Conservation (phyloP, 1,140 invertebrate species). For the Hyles vespertilio region DNA sequence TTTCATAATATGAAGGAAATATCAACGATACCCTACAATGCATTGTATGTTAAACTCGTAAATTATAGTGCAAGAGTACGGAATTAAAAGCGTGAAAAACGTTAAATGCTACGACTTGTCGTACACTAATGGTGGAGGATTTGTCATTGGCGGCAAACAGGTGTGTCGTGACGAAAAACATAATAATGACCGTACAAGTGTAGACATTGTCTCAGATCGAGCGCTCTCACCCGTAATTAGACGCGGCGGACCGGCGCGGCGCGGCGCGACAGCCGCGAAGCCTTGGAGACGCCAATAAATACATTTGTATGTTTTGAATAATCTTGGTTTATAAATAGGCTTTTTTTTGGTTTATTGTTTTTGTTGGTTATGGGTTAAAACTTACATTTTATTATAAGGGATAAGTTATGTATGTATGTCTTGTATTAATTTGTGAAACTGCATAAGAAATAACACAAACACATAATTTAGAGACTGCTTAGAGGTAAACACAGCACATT, state of each 20-base stretch:
- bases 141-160: conserved; percentile 49
- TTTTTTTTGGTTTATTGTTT: too few relatives aligned
- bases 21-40: neutral
- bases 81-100: conserved; percentile 30
- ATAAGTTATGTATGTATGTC: too few relatives aligned
- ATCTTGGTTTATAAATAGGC: neutral
- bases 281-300: neutral
- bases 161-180: conserved; percentile 55
- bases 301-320: neutral
- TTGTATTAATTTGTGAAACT: too few relatives aligned
- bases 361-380: too few relatives aligned
- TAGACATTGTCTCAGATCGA: conserved; percentile 48
- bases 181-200: conserved; percentile 49
- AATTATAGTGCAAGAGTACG: neutral
- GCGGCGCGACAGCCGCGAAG: conserved; percentile 20
- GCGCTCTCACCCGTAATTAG: conserved; percentile 50
- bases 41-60: neutral
- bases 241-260: conserved; percentile 31
- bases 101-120: conserved; percentile 38
- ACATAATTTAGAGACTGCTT: too few relatives aligned
- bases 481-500: too few relatives aligned
- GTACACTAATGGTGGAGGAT: conserved; percentile 37
- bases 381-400: too few relatives aligned
- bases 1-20: neutral
- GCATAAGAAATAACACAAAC: too few relatives aligned